Conservation (phyloP, 92 coral and sea anemone genomes). For the Parazoanthus swiftii region DNA sequence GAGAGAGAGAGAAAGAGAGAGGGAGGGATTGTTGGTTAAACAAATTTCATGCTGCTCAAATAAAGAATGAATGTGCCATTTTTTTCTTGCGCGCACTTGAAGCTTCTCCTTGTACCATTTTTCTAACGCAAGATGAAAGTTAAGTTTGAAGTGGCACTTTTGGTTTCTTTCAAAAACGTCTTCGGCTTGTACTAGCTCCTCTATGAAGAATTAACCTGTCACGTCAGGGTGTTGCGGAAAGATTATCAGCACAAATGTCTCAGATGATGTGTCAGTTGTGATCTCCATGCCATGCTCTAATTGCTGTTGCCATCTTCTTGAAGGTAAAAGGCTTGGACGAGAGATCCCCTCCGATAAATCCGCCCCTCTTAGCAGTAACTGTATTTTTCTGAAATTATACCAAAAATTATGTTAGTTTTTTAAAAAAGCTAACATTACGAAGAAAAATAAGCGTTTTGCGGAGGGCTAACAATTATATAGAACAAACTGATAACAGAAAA, state of each 20-base stretch:
- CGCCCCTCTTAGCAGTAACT: too few species aligned
- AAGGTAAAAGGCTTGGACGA: conserved; percentile 22
- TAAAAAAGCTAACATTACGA: too few species aligned
- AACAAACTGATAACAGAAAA: too few species aligned
- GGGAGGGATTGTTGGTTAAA: neutral
- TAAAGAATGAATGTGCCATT: too few species aligned
- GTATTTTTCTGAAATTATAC: too few species aligned
- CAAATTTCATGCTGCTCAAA: neutral
- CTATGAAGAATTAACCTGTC: neutral
- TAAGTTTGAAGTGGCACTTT: conserved; percentile 12
- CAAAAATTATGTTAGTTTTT: too few species aligned
- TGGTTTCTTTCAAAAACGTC: conserved; percentile 4
- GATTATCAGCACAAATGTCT: neutral
- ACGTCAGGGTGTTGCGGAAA: conserved; percentile 23
- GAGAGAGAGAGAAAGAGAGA: too few species aligned
- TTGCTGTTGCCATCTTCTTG: neutral
- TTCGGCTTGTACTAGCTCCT: conserved; percentile 25
- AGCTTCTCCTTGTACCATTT: conserved; percentile 28
- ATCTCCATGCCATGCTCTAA: neutral
- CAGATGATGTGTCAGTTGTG: conserved; percentile 1
- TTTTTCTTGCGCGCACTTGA: conserved; percentile 1
- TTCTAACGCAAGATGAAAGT: conserved; percentile 8
- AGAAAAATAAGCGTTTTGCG: too few species aligned
- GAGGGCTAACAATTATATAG: too few species aligned
- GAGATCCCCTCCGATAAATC: neutral